Conservation (phyloP, 2,113 vertebrate species). For the Pantherophis guttatus region DNA sequence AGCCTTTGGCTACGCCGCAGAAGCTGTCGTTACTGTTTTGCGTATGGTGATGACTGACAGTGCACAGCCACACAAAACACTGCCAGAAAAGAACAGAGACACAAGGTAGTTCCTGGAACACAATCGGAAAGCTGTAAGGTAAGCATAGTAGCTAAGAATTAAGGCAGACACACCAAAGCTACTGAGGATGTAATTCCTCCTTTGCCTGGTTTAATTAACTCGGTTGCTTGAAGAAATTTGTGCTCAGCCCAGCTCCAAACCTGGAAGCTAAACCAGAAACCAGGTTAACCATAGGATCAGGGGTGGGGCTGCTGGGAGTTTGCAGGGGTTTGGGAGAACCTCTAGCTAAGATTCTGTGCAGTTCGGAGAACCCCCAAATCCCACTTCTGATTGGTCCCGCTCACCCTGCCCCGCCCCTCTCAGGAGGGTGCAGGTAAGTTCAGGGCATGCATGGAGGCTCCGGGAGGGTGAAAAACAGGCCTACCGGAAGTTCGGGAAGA, state of each 20-base stretch:
- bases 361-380: too few relatives aligned
- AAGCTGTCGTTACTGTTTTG: not conserved
- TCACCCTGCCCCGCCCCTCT: too few relatives aligned
- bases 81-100: constrained; percentile 5
- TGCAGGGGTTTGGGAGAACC: too few relatives aligned
- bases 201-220: not conserved
- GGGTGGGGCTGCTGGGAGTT: too few relatives aligned
- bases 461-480: too few relatives aligned
- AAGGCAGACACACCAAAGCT: not conserved
- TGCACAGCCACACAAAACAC: not conserved
- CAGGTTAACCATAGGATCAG: not conserved
- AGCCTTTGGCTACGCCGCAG: not conserved
- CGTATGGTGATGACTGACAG: not conserved
- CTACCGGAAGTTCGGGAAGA: too few relatives aligned
- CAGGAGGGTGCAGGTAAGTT: too few relatives aligned
- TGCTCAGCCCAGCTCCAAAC: not conserved
- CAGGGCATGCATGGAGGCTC: too few relatives aligned
- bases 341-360: too few relatives aligned
- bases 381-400: too few relatives aligned
- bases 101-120: not conserved
- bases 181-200: not conserved
- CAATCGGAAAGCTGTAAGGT: not conserved
- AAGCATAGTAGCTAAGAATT: not conserved
- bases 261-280: not conserved
- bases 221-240: not conserved